Base-by-base conservation (phyloP, 1,140 invertebrate species). In the Lepeophtheirus salmonis region DNA sequence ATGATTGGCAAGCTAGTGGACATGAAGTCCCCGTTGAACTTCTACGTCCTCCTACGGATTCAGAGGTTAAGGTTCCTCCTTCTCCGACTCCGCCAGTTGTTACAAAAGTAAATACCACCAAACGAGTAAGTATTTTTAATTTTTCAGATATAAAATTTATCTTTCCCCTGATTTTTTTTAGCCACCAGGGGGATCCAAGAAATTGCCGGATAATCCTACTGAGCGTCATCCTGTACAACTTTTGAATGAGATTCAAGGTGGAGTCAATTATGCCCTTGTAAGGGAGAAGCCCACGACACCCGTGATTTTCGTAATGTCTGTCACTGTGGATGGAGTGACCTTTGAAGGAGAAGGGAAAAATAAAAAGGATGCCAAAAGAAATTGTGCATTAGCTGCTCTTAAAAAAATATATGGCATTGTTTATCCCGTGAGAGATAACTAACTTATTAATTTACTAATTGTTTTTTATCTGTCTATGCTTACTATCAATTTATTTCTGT, bases 1-100 rank as follows among this genome's bases (percentile, higher is more conserved):
- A 61, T 25, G 59, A 61, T 41, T 61, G 59, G 59, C 59, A 61
- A 25, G 59, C 25, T 20, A 17, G 26, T 16, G 55, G 55, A n/a
- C 25, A n/a, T 41, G 17, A 17, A 13, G 26, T 57, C 16, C 55
- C 55, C 55, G 25, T 24, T 16, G 55, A 57, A 17, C 55, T 57
- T 25, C 17, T 57, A 16, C 21, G 50, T 6, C n/a, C n/a, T 14
- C n/a, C n/a, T 21, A 10, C 50, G 10, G 50, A 16, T 24, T 3
- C 55, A 48, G 55, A 17, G 21, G 10, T 16, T 23, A 57, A 57
- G n/a, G 23, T 13, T 20, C 16, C 55, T 16, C 4, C 54, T 30
- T 13, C 21, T 10, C 55, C 55, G 4, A 23, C 3, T n/a, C 13
- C 3, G 13, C 2, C 30, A 1, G 25, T 24, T 14, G 25, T 24